Percentiles rank a stretch among this genome's conserved stretches.
Conservation (phyloP, 2,888 invertebrate species). For the Cerastis rubricosa region DNA sequence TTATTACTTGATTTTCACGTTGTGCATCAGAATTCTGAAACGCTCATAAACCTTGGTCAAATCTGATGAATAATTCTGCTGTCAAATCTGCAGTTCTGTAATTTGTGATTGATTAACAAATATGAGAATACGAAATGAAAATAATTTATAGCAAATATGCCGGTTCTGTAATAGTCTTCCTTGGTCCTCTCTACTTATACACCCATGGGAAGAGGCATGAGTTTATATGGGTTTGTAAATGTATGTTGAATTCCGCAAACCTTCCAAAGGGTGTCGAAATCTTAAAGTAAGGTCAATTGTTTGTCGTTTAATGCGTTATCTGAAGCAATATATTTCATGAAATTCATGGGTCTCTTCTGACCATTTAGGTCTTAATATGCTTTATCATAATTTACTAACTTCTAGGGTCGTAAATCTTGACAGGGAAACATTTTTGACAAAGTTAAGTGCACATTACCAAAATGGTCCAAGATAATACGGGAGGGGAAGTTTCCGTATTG, state of each 20-base stretch:
- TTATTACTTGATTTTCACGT: background rate
- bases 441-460: constrained; percentile 1
- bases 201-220: background rate
- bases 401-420: constrained; percentile 37
- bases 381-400: constrained; percentile 10
- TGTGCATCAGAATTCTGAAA: background rate
- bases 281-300: background rate
- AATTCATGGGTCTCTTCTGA: constrained; percentile 1
- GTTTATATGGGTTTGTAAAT: background rate
- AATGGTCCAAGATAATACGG: constrained; percentile 8
- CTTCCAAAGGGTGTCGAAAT: background rate
- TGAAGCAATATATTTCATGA: constrained; percentile 6
- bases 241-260: background rate
- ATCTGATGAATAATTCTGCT: background rate
- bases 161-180: background rate
- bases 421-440: constrained; percentile 35
- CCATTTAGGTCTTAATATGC: background rate
- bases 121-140: background rate
- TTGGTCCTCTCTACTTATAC: background rate
- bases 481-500: constrained; percentile 38
- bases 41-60: background rate
- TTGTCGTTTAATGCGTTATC: background rate
- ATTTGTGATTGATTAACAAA: background rate
- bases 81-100: background rate
- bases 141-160: too few relatives aligned